Evolutionary conservation across 2,888 invertebrate species (phyloP).

Genomic region (Caenorhabditis imperialis): DNA sequence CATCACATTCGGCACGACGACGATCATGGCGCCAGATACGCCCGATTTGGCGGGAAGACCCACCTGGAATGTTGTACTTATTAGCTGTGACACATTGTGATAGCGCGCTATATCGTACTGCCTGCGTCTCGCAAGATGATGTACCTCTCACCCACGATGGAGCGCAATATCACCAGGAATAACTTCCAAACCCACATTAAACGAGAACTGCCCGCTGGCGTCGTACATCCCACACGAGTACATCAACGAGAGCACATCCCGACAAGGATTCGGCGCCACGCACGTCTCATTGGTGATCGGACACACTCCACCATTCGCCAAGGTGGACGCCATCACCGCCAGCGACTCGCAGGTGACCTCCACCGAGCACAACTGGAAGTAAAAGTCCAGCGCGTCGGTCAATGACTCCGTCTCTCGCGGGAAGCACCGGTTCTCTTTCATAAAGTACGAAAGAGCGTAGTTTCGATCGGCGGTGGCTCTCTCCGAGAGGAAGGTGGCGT

Average conservation of each 20-base stretch:
- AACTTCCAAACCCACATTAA: slow-evolving; percentile 82
- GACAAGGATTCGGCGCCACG: slow-evolving; percentile 86
- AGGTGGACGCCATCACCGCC: slow-evolving; percentile 92
- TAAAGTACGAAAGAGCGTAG: slow-evolving; percentile 95
- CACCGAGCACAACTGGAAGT: slow-evolving; percentile 90
- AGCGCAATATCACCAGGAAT: neutral
- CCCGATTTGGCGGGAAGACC: slow-evolving; percentile 82
- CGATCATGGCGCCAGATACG: slow-evolving; percentile 90
- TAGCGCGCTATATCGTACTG: too few species aligned
- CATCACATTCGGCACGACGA: slow-evolving; percentile 96
- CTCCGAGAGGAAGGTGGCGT: slow-evolving; percentile 85
- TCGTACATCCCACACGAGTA: slow-evolving; percentile 89
- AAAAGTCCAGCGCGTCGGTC: slow-evolving; percentile 80
- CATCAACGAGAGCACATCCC: slow-evolving; percentile 96
- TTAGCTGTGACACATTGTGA: too few species aligned
- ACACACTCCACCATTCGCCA: slow-evolving; percentile 87
- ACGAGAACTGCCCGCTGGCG: slow-evolving; percentile 83
- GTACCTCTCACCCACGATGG: too few species aligned
- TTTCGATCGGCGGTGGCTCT: slow-evolving; percentile 94
- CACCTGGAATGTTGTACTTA: slow-evolving; percentile 79
- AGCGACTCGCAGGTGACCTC: slow-evolving; percentile 93
- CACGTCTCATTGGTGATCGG: slow-evolving; percentile 74
- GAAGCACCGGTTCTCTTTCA: slow-evolving; percentile 89
- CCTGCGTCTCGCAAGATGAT: neutral
- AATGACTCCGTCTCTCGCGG: slow-evolving; percentile 60